phyloP scores from a whole-genome alignment of 2,797 vertebrate genomes.

The Lepidocolaptes lacrymiger region DNA sequence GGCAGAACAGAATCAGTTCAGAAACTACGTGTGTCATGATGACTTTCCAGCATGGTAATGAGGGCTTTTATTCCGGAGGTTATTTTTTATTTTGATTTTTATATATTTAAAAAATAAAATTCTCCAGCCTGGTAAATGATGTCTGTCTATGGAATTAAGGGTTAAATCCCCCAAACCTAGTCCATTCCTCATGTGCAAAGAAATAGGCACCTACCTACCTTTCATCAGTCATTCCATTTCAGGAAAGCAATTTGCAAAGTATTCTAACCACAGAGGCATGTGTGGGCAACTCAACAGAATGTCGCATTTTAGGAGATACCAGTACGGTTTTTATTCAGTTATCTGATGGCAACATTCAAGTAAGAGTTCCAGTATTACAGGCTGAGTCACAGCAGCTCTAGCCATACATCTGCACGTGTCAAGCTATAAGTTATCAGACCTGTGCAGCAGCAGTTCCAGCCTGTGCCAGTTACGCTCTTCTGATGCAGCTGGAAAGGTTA shows the following conservation, averaged over 20 bases:
- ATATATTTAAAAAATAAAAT: background rate
- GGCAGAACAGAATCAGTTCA: background rate
- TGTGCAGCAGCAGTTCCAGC: background rate
- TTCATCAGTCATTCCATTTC: background rate
- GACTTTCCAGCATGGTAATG: background rate
- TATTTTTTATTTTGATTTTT: background rate
- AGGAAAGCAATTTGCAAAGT: background rate
- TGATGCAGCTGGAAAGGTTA: background rate
- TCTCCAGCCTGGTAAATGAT: background rate
- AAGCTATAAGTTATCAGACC: background rate
- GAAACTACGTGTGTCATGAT: fast-evolving
- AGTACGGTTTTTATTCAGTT: background rate
- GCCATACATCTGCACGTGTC: background rate
- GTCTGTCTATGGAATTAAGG: background rate
- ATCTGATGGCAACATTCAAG: background rate
- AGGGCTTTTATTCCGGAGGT: background rate
- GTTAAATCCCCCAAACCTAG: background rate
- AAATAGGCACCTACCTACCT: background rate
- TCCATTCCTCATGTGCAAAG: background rate
- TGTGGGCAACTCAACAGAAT: background rate
- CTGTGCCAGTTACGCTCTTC: background rate
- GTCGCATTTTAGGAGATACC: background rate
- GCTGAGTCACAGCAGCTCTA: background rate
- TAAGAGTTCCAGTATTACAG: background rate
- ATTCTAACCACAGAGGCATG: background rate